Percentiles rank a stretch among this genome's conserved stretches.
These are phyloP conservation scores for Keiferia lycopersicella DNA, from an alignment of 2,888 invertebrate genomes.

Conservation along the genomic window DNA sequence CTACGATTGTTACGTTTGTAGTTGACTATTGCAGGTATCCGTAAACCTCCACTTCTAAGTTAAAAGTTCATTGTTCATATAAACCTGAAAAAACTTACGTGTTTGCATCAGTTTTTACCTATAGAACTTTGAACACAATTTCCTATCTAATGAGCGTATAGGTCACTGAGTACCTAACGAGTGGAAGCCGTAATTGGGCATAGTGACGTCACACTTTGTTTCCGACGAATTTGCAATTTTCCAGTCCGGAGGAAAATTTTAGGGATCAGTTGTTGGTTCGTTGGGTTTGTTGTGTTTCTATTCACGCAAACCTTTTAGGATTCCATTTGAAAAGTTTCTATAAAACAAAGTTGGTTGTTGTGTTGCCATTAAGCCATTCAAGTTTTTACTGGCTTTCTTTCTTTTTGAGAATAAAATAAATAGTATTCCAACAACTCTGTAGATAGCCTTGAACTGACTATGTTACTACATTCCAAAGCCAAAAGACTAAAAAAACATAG, in stretches of 20 bases:
- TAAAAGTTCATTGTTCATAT: too few species aligned
- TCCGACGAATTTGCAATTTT: constrained; percentile 10
- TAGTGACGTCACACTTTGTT: constrained; percentile 3
- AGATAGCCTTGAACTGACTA: too few species aligned
- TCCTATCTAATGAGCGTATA: neutral
- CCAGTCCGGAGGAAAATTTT: neutral
- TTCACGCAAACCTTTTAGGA: constrained; percentile 5
- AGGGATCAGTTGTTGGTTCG: constrained; percentile 2
- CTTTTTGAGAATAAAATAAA: too few species aligned
- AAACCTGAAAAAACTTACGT: too few species aligned
- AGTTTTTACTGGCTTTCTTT: neutral
- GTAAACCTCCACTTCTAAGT: too few species aligned
- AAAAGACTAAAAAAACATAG: too few species aligned
- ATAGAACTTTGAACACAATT: neutral
- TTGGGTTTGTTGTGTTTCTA: constrained; percentile 8
- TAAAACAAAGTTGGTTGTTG: constrained; percentile 1
- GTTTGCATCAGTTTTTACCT: too few species aligned
- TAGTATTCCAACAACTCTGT: too few species aligned
- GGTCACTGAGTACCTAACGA: neutral
- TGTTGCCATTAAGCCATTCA: neutral
- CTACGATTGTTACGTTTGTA: too few species aligned
- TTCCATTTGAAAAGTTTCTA: constrained; percentile 1
- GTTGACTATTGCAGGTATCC: too few species aligned
- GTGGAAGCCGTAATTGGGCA: neutral
- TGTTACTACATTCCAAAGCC: too few species aligned